Evolutionary conservation across 2,888 invertebrate species (phyloP), one percentile per base, ranked within the genome.

Genomic region (Trichopria drosophilae): DNA sequence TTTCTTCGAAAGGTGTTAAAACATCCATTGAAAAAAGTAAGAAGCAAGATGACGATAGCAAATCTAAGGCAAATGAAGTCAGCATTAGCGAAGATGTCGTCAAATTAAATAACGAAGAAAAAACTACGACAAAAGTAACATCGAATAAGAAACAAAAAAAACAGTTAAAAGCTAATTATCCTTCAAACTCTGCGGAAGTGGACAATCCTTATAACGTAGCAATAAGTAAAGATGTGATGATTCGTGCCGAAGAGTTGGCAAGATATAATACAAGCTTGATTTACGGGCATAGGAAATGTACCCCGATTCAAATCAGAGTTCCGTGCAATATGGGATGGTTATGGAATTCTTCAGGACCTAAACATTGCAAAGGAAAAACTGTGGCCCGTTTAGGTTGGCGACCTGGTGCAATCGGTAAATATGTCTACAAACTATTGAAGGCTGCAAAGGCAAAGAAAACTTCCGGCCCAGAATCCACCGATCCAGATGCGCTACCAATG

Each of bases 281-380:
- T 31, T 60, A 62, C 35, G 68, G 68, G 5, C 68, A 68, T 26
- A 62, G 59, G 55, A 62, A 63, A 45, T 68, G 68, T 45, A 15
- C 63, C 6, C 62, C 65, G 15, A 22, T 60, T 3, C 55, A 60
- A 35, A 45, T 61, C 51, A 49, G 66, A 20, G 65, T 68, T 5
- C 68, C 68, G 3, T 57, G 62, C 7, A 67, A 68, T 18, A 68
- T 68, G 68, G 66, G 68, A 2, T 64, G 64, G 64, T 40, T 66
- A 5, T 67, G 66, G 66, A 66, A 68, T 37, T 61, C 57, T 15
- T 53, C 42, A 10, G 54, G 63, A 2, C 23, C 57, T 5, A 66
- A 60, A 51, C n/a, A n/a, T n/a, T n/a, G n/a, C n/a, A n/a, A n/a
- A n/a, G n/a, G n/a, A n/a, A n/a, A n/a, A n/a, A n/a, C n/a, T n/a